phyloP scores from a whole-genome alignment of 2,797 vertebrate genomes.

The Serranus cabrilla region DNA sequence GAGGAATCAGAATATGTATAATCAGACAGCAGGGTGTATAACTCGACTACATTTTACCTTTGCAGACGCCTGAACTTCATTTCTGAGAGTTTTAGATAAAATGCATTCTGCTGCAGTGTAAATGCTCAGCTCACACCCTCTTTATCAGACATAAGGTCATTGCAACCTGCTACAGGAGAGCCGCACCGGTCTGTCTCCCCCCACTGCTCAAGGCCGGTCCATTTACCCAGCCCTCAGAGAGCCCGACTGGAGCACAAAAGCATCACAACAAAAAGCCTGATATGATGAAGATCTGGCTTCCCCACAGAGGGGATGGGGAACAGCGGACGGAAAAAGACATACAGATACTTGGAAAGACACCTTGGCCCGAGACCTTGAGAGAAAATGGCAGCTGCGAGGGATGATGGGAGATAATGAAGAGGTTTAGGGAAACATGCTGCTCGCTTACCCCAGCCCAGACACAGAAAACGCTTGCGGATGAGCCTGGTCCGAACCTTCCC shows the following conservation, averaged over 20 bases:
- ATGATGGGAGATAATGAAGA: constrained; percentile 59
- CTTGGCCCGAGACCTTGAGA: constrained; percentile 44
- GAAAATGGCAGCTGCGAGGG: constrained; percentile 59
- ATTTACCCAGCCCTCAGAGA: constrained; percentile 66
- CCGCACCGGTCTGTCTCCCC: constrained; percentile 40
- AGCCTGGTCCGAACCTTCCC: constrained; percentile 98
- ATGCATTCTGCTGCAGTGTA: constrained; percentile 52
- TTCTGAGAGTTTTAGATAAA: constrained; percentile 37
- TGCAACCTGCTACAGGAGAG: constrained; percentile 60
- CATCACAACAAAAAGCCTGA: constrained; percentile 68
- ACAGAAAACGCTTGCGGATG: constrained; percentile 98
- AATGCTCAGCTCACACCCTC: constrained; percentile 44
- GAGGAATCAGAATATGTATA: background rate
- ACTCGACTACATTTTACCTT: constrained; percentile 7
- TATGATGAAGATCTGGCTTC: constrained; percentile 60
- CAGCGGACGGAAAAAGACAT: constrained; percentile 27
- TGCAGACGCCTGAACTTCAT: constrained; percentile 14
- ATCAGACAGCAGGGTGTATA: background rate
- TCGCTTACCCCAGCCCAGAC: constrained; percentile 98
- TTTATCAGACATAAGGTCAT: constrained; percentile 70
- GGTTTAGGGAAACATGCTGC: constrained; percentile 44
- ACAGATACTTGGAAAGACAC: constrained; percentile 55
- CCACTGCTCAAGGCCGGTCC: constrained; percentile 55
- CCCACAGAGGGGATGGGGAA: constrained; percentile 48
- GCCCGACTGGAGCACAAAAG: constrained; percentile 68